These are phyloP conservation scores for Halisarca cf. caerulea DNA, from an alignment of 37 sponge, comb jelly and placozoan species.

Conservation along the genomic window DNA sequence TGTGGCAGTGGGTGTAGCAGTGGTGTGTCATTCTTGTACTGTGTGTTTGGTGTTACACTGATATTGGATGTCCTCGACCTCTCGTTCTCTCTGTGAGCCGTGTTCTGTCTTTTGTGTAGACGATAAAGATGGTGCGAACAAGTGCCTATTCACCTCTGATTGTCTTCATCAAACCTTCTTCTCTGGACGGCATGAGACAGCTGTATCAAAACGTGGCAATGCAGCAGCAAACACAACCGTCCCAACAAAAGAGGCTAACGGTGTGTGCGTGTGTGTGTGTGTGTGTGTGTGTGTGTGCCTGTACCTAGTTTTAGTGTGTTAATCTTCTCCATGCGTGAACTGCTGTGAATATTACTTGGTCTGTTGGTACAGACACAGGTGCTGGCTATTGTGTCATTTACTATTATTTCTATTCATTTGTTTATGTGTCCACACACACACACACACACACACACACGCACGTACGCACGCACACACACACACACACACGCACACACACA, in stretches of 20 bases:
- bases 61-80: no score
- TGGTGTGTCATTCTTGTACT: background rate
- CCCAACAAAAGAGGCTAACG: conserved; percentile 31
- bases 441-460: no score
- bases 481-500: conserved; percentile 45
- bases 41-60: no score
- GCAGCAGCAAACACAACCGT: conserved; percentile 45
- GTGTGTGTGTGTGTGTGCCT: background rate
- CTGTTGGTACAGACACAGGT: no score
- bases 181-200: conserved; percentile 46
- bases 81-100: no score
- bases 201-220: conserved; percentile 61
- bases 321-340: background rate
- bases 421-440: no score
- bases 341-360: no score
- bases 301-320: background rate
- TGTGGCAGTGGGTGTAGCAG: background rate
- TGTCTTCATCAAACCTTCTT: conserved; percentile 65
- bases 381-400: no score
- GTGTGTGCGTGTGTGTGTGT: conserved; percentile 17
- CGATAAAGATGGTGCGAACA: conserved; percentile 70
- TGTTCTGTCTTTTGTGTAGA: conserved; percentile 31
- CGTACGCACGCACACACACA: background rate
- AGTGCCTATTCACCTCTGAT: conserved; percentile 67
- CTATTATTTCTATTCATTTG: no score